Evolutionary conservation across 2,888 invertebrate genomes (phyloP).

Genomic region (Leucophora obtusa): DNA sequence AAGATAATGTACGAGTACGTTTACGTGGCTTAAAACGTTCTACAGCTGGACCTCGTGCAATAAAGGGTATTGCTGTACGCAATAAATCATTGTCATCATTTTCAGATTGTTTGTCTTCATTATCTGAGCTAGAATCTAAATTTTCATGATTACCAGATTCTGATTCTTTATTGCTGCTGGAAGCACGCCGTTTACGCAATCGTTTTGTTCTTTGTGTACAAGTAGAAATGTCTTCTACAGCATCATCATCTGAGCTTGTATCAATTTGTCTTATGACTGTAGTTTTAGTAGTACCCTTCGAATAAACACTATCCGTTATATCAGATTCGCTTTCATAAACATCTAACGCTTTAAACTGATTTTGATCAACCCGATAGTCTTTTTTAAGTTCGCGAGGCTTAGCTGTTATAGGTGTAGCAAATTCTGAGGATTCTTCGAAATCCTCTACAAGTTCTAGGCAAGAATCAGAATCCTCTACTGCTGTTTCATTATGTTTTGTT

Average conservation of each 20-base stretch:
- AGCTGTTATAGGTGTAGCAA: neutral
- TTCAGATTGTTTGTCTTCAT: constrained; percentile 6
- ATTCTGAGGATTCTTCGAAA: constrained; percentile 18
- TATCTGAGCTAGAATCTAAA: constrained; percentile 66
- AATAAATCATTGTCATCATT: constrained; percentile 63
- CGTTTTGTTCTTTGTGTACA: constrained; percentile 71
- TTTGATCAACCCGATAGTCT: constrained; percentile 76
- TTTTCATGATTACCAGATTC: constrained; percentile 67
- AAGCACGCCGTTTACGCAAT: constrained; percentile 74
- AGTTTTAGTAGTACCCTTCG: constrained; percentile 68
- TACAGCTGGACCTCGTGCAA: constrained; percentile 74
- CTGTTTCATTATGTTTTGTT: constrained; percentile 14
- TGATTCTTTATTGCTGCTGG: constrained; percentile 71
- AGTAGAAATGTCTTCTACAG: constrained; percentile 62
- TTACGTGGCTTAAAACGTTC: constrained; percentile 69
- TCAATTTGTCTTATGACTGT: constrained; percentile 71
- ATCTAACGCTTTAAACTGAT: constrained; percentile 79
- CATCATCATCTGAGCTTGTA: constrained; percentile 69
- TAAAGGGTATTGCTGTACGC: constrained; percentile 71
- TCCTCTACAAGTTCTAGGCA: neutral
- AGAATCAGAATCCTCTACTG: neutral
- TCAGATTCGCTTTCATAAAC: constrained; percentile 82
- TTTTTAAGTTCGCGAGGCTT: neutral
- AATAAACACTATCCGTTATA: constrained; percentile 76
- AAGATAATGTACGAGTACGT: constrained; percentile 27